Conservation (phyloP, 2,113 vertebrate species). For the Herpetotheres cachinnans region DNA sequence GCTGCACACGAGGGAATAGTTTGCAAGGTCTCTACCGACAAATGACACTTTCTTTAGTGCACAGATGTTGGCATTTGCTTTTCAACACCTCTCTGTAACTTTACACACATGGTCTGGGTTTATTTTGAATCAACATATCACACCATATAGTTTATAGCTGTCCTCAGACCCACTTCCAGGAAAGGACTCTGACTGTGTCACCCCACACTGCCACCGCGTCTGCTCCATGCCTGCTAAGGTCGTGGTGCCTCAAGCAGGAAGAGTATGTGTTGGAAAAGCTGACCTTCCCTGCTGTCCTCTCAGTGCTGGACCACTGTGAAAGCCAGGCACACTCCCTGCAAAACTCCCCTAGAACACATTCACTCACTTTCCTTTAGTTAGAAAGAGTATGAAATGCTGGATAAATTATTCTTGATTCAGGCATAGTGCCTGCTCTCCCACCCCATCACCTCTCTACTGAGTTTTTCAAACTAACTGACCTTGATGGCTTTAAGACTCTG, state of each 20-base stretch:
- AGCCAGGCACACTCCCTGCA: not conserved
- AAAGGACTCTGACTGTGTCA: constrained; percentile 29
- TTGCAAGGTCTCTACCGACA: not conserved
- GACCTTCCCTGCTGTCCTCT: not conserved
- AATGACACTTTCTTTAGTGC: constrained; percentile 8
- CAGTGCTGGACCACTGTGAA: not conserved
- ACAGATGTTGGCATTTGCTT: constrained; percentile 62
- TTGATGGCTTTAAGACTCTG: not conserved
- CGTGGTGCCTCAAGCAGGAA: not conserved
- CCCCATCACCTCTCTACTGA: not conserved
- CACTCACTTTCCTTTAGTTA: not conserved
- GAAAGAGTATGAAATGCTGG: not conserved
- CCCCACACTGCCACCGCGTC: not conserved
- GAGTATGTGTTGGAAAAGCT: not conserved
- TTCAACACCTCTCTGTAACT: constrained; percentile 66
- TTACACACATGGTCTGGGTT: constrained; percentile 35
- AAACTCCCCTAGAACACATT: not conserved
- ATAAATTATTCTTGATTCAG: not conserved
- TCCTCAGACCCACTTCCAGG: constrained; percentile 59
- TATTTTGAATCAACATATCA: constrained; percentile 64
- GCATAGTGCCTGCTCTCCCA: not conserved
- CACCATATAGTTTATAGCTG: constrained; percentile 39
- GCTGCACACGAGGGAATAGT: not conserved
- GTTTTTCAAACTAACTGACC: not conserved
- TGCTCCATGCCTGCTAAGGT: not conserved